Evolutionary conservation across 2,888 invertebrate genomes (phyloP).

Genomic region (Synergus japonicus): DNA sequence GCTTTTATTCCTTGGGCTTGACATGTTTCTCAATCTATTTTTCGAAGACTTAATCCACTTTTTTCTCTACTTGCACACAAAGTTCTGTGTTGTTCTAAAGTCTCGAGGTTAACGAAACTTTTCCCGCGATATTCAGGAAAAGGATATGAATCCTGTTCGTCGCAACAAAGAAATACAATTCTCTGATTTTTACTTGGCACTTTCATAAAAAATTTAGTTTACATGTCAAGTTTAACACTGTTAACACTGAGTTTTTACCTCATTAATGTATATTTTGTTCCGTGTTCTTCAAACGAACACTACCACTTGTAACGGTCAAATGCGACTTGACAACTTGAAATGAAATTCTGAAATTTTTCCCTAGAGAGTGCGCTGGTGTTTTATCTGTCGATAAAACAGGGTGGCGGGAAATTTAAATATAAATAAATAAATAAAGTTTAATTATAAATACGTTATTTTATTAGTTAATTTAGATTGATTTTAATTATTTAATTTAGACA

Average conservation of each 20-base stretch:
- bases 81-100: background rate
- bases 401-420: background rate
- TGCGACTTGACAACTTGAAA: slow-evolving; percentile 52
- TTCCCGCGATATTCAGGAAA: slow-evolving; percentile 24
- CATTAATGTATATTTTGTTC: background rate
- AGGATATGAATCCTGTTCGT: background rate
- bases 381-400: background rate
- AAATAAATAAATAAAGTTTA: background rate
- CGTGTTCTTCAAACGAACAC: slow-evolving; percentile 5
- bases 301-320: slow-evolving; percentile 56
- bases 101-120: background rate
- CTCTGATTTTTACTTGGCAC: background rate
- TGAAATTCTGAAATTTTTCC: background rate
- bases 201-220: background rate
- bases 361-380: slow-evolving; percentile 1
- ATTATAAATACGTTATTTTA: background rate
- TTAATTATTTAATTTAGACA: background rate
- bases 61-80: background rate
- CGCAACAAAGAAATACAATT: background rate
- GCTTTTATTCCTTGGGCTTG: slow-evolving; percentile 60
- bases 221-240: background rate
- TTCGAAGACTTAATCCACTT: background rate
- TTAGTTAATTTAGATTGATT: background rate
- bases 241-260: too few species aligned
- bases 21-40: slow-evolving; percentile 57